Evolutionary conservation across 2,797 vertebrate genomes (phyloP), one percentile per base, ranked within the genome.

Genomic region (Fistularia tabacaria): DNA sequence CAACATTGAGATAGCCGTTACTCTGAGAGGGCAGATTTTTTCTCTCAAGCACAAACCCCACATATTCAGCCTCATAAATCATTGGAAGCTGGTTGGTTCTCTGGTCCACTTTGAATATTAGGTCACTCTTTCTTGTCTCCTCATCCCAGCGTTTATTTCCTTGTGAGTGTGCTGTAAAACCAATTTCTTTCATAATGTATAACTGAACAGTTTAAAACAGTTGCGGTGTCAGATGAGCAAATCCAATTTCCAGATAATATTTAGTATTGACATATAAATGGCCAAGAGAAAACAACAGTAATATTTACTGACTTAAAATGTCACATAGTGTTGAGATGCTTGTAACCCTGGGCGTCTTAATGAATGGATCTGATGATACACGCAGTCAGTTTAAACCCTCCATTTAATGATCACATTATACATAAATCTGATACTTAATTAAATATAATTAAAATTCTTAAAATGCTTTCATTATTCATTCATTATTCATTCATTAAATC

Each of bases 61-160:
- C 62, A 71, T 56, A 72, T 79, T 80, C 64, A 36, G 45, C 54
- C 48, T 59, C 71, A 79, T 79, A 79, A 82, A 85, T 83, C 78
- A 84, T 41, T 14, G 45, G 38, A 36, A 78, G 72, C 48, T 15
- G 57, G 54, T 25, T 49, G 43, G 50, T 80, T 73, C 57, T 40
- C 36, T 3, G 6, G 8, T 50, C 59, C 38, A 73, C 66, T 62
- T 67, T 66, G 69, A 83, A 83, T 82, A 67, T 57, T 67, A 81
- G 81, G 43, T 72, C 40, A 38, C 52, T 62, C 66, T 12, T 74
- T 72, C 60, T 73, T 66, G 68, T 84, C 71, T 65, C 45, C 54
- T 80, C 64, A 64, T 78, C 65, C 67, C 57, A 51, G 49, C 5
- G 25, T 25, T 25, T 5, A 25, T 25, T 25, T 25, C 25, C 5